Percentiles rank a stretch among this genome's conserved stretches.
phyloP scores from a whole-genome alignment of 2,888 invertebrate species.

The Leptinotarsa juncta region DNA sequence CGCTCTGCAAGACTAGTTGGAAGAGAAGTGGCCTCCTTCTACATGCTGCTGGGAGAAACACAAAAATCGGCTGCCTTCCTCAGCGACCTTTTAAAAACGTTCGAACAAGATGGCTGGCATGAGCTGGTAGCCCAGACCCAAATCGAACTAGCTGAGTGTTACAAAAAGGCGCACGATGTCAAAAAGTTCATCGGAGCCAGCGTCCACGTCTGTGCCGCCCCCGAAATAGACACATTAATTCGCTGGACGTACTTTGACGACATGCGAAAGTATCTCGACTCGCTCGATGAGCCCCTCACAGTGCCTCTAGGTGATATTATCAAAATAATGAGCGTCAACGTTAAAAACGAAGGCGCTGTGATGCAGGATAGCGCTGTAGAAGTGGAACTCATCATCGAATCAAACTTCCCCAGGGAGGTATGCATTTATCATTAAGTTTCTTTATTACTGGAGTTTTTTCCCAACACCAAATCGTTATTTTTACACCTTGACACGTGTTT shows the following conservation, averaged over 20 bases:
- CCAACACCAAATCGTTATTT: too few relatives aligned
- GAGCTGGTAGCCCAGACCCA: constrained; percentile 85
- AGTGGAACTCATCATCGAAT: constrained; percentile 68
- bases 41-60: constrained; percentile 85
- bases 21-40: constrained; percentile 89
- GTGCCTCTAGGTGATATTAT: constrained; percentile 64
- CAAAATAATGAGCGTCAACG: constrained; percentile 54
- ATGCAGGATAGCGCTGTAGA: constrained; percentile 72
- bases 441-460: too few relatives aligned
- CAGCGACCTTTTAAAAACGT: constrained; percentile 86
- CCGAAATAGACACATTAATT: constrained; percentile 77
- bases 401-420: constrained; percentile 75
- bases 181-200: constrained; percentile 72
- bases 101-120: constrained; percentile 89
- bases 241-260: constrained; percentile 79
- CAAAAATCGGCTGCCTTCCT: constrained; percentile 92
- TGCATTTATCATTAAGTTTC: too few relatives aligned
- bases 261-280: constrained; percentile 72
- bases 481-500: too few relatives aligned
- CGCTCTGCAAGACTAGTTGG: constrained; percentile 91
- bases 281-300: constrained; percentile 58
- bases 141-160: constrained; percentile 86
- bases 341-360: constrained; percentile 61
- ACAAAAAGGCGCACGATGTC: constrained; percentile 81
- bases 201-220: constrained; percentile 82